Base-by-base conservation (phyloP, 2,113 vertebrate genomes). In the Callaeas wilsoni region DNA sequence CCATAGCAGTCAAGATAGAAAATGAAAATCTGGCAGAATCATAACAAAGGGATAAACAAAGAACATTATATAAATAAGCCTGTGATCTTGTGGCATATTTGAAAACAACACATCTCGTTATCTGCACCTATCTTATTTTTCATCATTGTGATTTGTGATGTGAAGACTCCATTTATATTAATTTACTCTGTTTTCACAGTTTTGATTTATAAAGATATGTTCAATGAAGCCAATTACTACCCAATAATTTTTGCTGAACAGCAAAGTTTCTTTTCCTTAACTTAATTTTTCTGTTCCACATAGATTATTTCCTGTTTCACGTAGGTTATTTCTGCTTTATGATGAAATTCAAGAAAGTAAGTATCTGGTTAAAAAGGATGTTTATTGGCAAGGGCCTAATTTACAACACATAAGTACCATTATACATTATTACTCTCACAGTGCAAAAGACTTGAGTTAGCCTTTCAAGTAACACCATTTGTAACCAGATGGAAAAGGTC, bases 401-500 rank as follows among this genome's bases (percentile, higher is more conserved):
- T 98, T 97, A 96, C 81, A 94, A 89, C 92, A 93, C 69, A 14
- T 90, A 97, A 98, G 94, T 97, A 96, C 94, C 96, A 96, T 98
- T 98, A 97, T 96, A 97, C 78, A 60, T 96, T 97, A 97, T 97
- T 98, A 96, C 93, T 97, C 83, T 97, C 84, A 97, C 32, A 96
- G 77, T 85, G 96, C 95, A 94, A 97, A 98, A 97, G 94, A 83
- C 91, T 97, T 97, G 95, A 97, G 93, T 97, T 98, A 96, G 85
- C 91, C 96, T 98, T 98, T 97, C 97, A 97, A 95, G 94, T 93
- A 97, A 96, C 91, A 96, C 81, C 94, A 87, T 98, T 97, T 97
- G 47, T 94, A 95, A 92, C 87, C 95, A 80, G 89, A 93, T 89
- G 75, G 80, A 89, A 88, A 95, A 92, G 81, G 75, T 97, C 97